Evolutionary conservation across 37 sponge, comb jelly and placozoan species (phyloP).

Genomic region (Geodia barretti): DNA sequence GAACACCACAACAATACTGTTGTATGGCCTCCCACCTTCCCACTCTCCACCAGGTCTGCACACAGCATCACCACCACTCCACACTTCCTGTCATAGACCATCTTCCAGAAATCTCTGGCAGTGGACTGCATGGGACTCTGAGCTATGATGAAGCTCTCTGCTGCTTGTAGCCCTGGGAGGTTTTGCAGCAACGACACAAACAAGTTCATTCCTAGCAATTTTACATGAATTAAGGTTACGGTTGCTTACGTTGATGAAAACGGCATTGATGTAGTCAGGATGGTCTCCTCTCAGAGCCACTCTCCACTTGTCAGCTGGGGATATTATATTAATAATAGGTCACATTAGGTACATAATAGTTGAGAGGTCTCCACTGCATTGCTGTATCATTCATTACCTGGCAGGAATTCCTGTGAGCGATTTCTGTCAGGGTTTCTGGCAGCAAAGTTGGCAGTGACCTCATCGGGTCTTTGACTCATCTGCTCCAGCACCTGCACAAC

Average conservation of each 20-base stretch:
- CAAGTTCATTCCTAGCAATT: not conserved
- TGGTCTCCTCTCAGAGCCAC: not conserved
- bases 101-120: conserved; percentile 38
- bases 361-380: no score
- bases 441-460: not conserved
- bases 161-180: conserved; percentile 38
- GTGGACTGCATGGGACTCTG: conserved; percentile 25
- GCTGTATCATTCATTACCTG: no score
- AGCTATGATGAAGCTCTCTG: conserved; percentile 34
- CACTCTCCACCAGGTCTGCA: conserved; percentile 5
- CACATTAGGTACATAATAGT: no score
- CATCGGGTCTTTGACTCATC: conserved; percentile 9
- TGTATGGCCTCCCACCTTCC: conserved; percentile 19
- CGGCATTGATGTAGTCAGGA: conserved; percentile 38
- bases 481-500: not conserved
- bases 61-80: conserved; percentile 5
- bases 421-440: not conserved
- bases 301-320: conserved; percentile 13
- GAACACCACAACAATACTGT: not conserved
- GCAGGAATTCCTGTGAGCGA: not conserved
- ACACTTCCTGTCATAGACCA: conserved; percentile 14
- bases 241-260: conserved; percentile 28
- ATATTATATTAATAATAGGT: no score
- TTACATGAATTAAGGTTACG: not conserved
- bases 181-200: not conserved